A percentile compares a stretch with the other conserved stretches of the same genome.
phyloP scores from a whole-genome alignment of 1,140 invertebrate species.

The Chlorops oryzae region DNA sequence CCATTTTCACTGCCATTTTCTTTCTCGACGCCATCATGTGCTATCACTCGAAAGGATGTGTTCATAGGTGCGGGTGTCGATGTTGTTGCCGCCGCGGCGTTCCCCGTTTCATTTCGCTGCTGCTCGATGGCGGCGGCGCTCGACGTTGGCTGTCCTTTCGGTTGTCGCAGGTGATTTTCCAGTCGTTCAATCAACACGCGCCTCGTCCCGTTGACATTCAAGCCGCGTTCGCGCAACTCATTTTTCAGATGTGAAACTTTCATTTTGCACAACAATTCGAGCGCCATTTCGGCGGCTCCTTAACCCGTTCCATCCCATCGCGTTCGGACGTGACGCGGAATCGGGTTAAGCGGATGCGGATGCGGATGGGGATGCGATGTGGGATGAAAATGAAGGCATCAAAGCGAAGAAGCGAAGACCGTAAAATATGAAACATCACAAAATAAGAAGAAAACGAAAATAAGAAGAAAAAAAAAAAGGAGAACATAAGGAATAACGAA shows the following conservation, averaged over 20 bases:
- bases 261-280: constrained; percentile 28
- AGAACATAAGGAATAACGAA: constrained; percentile 5
- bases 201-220: constrained; percentile 31
- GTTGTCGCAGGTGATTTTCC: constrained; percentile 8
- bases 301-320: no score
- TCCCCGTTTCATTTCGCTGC: no score
- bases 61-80: no score
- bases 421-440: constrained; percentile 5
- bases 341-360: constrained; percentile 18
- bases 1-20: no score
- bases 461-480: constrained; percentile 17
- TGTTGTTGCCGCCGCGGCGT: no score
- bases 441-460: constrained; percentile 15
- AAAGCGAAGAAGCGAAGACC: constrained; percentile 18
- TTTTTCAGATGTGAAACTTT: constrained; percentile 31
- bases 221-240: constrained; percentile 29
- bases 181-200: constrained; percentile 33
- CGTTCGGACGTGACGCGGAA: no score
- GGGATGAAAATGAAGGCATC: constrained; percentile 23
- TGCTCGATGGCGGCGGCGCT: neutral
- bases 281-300: constrained; percentile 12
- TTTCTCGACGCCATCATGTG: no score
- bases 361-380: constrained; percentile 26
- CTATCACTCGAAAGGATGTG: no score
- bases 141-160: neutral